These are phyloP conservation scores for Cetonia aurata DNA, from an alignment of 2,888 invertebrate species.

Conservation along the genomic window DNA sequence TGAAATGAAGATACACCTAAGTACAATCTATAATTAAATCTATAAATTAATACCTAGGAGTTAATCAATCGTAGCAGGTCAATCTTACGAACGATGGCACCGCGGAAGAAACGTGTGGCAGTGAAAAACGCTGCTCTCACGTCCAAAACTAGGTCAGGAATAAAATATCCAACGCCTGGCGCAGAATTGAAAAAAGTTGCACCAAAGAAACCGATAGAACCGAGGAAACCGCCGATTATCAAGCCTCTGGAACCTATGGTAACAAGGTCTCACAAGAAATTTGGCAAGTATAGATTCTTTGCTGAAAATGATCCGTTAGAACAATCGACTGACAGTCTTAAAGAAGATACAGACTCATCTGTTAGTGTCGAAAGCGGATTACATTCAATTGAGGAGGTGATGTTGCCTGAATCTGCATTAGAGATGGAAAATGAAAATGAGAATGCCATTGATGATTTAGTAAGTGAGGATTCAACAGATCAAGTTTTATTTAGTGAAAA, in stretches of 20 bases:
- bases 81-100: slow-evolving; percentile 46
- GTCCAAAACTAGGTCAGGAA: slow-evolving; percentile 44
- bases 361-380: slow-evolving; percentile 67
- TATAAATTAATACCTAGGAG: neutral
- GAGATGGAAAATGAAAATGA: slow-evolving; percentile 58
- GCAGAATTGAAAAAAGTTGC: slow-evolving; percentile 1
- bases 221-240: slow-evolving; percentile 19
- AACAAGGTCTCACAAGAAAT: slow-evolving; percentile 67
- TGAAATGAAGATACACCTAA: no score
- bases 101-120: slow-evolving; percentile 49
- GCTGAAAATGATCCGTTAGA: slow-evolving; percentile 59
- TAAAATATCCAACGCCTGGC: slow-evolving; percentile 32
- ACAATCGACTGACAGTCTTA: neutral
- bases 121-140: slow-evolving; percentile 41
- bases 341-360: slow-evolving; percentile 10
- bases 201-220: slow-evolving; percentile 18
- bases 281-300: slow-evolving; percentile 71
- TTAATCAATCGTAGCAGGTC: neutral
- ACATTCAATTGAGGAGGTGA: slow-evolving; percentile 30
- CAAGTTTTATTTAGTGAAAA: slow-evolving; percentile 1
- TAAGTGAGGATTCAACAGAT: slow-evolving; percentile 56
- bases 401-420: slow-evolving; percentile 9
- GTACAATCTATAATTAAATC: slow-evolving; percentile 7
- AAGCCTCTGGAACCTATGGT: slow-evolving; percentile 32
- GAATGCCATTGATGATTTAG: slow-evolving; percentile 61